A percentile compares a stretch with the other conserved stretches of the same genome.
Evolutionary conservation across 2,113 vertebrate species (phyloP).

Genomic region (Elgaria multicarinata): DNA sequence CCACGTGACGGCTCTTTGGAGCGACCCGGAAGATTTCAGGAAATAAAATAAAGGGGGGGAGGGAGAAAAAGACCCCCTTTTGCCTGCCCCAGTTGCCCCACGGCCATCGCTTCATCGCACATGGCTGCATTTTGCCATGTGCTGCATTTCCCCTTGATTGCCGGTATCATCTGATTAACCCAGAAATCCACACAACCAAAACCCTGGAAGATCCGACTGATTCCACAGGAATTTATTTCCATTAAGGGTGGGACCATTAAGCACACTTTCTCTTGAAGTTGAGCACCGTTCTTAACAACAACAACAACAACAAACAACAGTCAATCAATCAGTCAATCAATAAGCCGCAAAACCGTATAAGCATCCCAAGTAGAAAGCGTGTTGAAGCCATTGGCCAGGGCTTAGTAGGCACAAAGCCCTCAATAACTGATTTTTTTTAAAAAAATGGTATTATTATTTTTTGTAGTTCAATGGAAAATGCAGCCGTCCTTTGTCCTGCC

Average conservation of each 20-base stretch:
- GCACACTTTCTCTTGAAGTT: background rate
- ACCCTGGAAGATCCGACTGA: background rate
- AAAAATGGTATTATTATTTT: background rate
- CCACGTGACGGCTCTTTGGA: background rate
- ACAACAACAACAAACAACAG: background rate
- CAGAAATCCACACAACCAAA: background rate
- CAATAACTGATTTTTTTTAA: background rate
- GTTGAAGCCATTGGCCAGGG: background rate
- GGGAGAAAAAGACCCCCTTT: background rate
- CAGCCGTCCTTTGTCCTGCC: background rate
- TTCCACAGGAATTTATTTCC: background rate
- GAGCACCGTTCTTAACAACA: too few relatives aligned
- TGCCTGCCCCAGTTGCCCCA: background rate
- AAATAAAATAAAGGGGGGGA: background rate
- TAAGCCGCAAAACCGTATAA: background rate
- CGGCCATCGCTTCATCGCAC: background rate
- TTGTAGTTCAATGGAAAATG: background rate
- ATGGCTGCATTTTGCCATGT: background rate
- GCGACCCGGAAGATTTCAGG: background rate
- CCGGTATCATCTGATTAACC: background rate
- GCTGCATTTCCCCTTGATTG: background rate
- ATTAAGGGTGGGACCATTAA: background rate
- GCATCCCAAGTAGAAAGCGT: background rate
- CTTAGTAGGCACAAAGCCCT: background rate
- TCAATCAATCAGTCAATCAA: too few relatives aligned